Percentiles rank a stretch among this genome's conserved stretches.
Conservation (phyloP, 2,113 vertebrate species). For the Myodes glareolus region DNA sequence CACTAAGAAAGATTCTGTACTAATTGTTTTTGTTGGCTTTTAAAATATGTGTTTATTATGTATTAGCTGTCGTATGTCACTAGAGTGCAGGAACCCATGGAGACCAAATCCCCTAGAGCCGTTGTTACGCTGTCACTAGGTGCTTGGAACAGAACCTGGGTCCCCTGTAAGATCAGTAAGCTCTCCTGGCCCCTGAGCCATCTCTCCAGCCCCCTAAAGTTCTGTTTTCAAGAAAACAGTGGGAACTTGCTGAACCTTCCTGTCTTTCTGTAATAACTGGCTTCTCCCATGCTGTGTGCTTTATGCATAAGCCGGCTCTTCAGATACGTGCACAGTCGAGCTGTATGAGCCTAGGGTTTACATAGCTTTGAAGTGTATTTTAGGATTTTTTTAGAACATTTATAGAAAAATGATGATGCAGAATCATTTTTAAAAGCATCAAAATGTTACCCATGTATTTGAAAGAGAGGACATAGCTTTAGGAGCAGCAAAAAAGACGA, state of each 20-base stretch:
- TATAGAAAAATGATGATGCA: background rate
- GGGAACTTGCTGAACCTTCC: background rate
- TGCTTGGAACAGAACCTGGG: background rate
- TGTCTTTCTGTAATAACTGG: background rate
- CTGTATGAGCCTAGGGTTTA: background rate
- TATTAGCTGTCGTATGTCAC: background rate
- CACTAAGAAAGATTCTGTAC: background rate
- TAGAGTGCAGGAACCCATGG: too few species aligned
- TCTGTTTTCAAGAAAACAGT: constrained; percentile 2
- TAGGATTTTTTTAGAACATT: background rate
- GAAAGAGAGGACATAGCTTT: background rate
- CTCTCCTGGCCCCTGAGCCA: background rate
- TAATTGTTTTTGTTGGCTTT: constrained; percentile 3
- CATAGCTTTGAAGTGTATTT: constrained; percentile 23
- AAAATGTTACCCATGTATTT: background rate
- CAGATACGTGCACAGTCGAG: background rate
- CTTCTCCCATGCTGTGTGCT: background rate
- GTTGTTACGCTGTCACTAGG: too few species aligned
- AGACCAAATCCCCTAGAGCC: too few species aligned
- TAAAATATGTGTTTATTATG: background rate
- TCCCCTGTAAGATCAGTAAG: background rate
- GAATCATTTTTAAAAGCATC: constrained; percentile 10
- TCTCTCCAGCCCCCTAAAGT: background rate
- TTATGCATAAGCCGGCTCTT: background rate
- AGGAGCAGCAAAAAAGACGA: background rate